These are phyloP conservation scores for Adoxophyes honmai DNA, from an alignment of 1,140 invertebrate genomes.

Conservation along the genomic window DNA sequence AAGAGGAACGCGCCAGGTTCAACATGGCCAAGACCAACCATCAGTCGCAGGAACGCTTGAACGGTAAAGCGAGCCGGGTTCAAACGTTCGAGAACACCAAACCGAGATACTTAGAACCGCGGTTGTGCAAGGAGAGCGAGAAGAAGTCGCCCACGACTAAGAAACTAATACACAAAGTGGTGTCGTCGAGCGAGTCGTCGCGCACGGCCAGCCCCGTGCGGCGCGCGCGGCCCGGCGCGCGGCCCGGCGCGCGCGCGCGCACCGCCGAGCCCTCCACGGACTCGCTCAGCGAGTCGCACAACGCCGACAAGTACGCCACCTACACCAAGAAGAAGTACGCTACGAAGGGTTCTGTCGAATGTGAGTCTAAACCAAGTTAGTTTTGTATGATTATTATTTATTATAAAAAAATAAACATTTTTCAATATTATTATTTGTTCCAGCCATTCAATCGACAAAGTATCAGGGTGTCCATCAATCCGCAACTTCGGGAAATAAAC, in stretches of 20 bases:
- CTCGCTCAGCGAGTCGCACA: constrained; percentile 54
- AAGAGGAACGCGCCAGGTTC: constrained; percentile 58
- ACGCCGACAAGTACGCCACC: constrained; percentile 60
- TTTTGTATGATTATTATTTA: too few relatives aligned
- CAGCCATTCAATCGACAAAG: constrained; percentile 37
- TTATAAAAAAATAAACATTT: too few relatives aligned
- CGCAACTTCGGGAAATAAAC: constrained; percentile 23
- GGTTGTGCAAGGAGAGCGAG: constrained; percentile 22
- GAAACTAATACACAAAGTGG: constrained; percentile 35
- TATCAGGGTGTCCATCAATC: constrained; percentile 18
- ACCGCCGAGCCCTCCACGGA: constrained; percentile 61
- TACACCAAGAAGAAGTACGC: constrained; percentile 56
- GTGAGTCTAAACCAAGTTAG: constrained; percentile 34
- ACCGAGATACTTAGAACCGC: constrained; percentile 48
- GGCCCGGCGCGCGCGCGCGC: constrained; percentile 25
- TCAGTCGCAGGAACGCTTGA: constrained; percentile 32
- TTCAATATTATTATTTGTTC: constrained; percentile 16
- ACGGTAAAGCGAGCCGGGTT: constrained; percentile 21
- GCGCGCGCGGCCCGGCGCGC: constrained; percentile 25
- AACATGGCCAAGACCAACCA: constrained; percentile 45
- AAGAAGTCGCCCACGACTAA: constrained; percentile 28
- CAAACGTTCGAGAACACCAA: constrained; percentile 42
- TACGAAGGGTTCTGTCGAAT: constrained; percentile 41
- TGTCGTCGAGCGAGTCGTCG: constrained; percentile 59
- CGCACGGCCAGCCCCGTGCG: constrained; percentile 54